These are phyloP conservation scores for Eristalis intricaria DNA, from an alignment of 2,888 invertebrate species.

Conservation along the genomic window DNA sequence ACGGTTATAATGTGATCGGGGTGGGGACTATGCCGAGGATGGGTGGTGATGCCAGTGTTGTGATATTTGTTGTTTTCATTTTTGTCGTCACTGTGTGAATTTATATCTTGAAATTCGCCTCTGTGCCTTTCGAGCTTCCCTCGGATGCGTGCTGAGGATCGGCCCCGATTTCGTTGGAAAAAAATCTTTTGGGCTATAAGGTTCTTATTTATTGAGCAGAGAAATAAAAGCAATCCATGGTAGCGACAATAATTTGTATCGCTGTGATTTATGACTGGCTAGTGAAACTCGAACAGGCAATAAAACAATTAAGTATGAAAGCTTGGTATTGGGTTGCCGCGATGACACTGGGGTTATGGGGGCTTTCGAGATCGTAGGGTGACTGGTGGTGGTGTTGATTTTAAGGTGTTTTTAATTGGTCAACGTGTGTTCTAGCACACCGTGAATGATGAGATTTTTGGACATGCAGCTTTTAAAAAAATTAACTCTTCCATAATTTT, in stretches of 20 bases:
- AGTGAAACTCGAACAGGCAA: conserved; percentile 44
- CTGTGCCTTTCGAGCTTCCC: background rate
- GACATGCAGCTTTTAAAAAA: background rate
- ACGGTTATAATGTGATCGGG: conserved; percentile 75
- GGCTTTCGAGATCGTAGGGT: background rate
- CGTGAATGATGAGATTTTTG: background rate
- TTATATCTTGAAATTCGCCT: conserved; percentile 29
- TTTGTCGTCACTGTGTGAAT: conserved; percentile 44
- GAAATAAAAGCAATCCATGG: conserved; percentile 32
- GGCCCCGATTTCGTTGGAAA: background rate
- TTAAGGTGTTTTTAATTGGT: background rate
- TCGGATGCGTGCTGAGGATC: conserved; percentile 20
- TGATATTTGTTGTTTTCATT: conserved; percentile 38
- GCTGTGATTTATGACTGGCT: conserved; percentile 50
- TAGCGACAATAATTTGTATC: conserved; percentile 46
- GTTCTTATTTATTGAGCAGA: conserved; percentile 44
- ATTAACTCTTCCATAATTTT: background rate
- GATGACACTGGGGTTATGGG: conserved; percentile 27
- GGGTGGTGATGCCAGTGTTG: conserved; percentile 37
- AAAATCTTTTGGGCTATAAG: conserved; percentile 48
- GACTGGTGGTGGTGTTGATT: background rate
- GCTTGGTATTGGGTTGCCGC: conserved; percentile 28
- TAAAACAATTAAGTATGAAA: conserved; percentile 50
- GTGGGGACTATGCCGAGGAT: conserved; percentile 26
- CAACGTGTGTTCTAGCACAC: background rate